These are phyloP conservation scores for Spatulosminthurus flaviceps DNA, from an alignment of 2,888 invertebrate species.

Conservation along the genomic window DNA sequence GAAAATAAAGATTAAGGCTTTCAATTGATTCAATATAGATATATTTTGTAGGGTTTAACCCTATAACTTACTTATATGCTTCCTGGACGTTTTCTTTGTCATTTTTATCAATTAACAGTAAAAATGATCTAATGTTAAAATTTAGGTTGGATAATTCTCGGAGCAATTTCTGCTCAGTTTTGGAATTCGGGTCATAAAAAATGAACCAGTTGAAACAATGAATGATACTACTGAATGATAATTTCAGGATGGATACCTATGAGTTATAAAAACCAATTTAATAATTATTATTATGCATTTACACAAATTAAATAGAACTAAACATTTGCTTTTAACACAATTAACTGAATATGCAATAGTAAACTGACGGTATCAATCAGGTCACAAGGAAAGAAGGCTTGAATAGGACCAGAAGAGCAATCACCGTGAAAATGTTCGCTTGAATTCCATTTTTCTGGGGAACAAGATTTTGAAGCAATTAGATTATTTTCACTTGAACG, in stretches of 20 bases:
- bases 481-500: neutral
- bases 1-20: too few relatives aligned
- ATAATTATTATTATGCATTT: too few relatives aligned
- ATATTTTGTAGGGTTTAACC: too few relatives aligned
- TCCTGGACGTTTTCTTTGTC: neutral
- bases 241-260: too few relatives aligned
- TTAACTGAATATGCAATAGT: too few relatives aligned
- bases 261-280: too few relatives aligned
- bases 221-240: neutral
- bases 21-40: too few relatives aligned
- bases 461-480: neutral
- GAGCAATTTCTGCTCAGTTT: neutral
- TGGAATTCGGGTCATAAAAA: neutral
- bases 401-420: neutral
- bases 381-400: neutral
- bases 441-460: neutral
- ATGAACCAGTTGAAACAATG: neutral
- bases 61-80: conserved; percentile 1
- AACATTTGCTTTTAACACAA: too few relatives aligned
- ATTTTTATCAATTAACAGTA: neutral
- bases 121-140: neutral
- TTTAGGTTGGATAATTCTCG: neutral
- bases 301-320: too few relatives aligned
- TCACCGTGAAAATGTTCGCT: too few relatives aligned
- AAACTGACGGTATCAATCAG: neutral